Conservation (phyloP, 2,888 invertebrate genomes). For the Drosophila tanythrix region DNA sequence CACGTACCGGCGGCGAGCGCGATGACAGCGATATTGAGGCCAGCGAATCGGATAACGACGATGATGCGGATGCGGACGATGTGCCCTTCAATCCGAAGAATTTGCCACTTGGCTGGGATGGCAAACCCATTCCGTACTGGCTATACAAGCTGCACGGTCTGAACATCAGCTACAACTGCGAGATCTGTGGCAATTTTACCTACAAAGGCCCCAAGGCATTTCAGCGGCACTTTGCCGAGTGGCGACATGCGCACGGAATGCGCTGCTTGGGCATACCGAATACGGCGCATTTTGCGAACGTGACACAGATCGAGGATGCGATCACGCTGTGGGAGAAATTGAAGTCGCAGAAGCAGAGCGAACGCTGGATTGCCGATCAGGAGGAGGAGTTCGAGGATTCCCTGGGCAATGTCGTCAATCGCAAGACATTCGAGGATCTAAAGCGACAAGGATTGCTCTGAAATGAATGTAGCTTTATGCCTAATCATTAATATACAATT, state of each 20-base stretch:
- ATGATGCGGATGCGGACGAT: constrained; percentile 94
- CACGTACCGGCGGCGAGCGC: constrained; percentile 96
- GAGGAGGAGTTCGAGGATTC: constrained; percentile 99
- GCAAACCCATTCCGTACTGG: constrained; percentile 98
- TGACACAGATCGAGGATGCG: constrained; percentile 99
- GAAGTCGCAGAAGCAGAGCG: constrained; percentile 96
- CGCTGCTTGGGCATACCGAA: constrained; percentile 99
- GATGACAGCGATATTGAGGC: constrained; percentile 96
- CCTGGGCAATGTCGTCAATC: constrained; percentile 98
- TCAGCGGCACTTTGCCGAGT: constrained; percentile 98
- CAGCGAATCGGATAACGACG: constrained; percentile 91
- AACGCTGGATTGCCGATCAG: constrained; percentile 98
- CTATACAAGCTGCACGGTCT: constrained; percentile 99
- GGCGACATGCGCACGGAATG: constrained; percentile 97
- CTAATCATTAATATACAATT: constrained; percentile 18
- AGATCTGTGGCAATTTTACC: constrained; percentile 99
- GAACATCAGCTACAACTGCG: constrained; percentile 99
- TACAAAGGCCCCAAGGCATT: constrained; percentile 99
- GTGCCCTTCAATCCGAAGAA: constrained; percentile 99
- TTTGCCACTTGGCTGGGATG: constrained; percentile 99
- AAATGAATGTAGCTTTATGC: constrained; percentile 12
- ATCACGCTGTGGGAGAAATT: constrained; percentile 99
- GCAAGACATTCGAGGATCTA: constrained; percentile 99
- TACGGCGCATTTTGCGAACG: constrained; percentile 99
- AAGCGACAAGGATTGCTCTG: constrained; percentile 98